Evolutionary conservation across 2,113 vertebrate species (phyloP).

Genomic region (Entelurus aequoreus): DNA sequence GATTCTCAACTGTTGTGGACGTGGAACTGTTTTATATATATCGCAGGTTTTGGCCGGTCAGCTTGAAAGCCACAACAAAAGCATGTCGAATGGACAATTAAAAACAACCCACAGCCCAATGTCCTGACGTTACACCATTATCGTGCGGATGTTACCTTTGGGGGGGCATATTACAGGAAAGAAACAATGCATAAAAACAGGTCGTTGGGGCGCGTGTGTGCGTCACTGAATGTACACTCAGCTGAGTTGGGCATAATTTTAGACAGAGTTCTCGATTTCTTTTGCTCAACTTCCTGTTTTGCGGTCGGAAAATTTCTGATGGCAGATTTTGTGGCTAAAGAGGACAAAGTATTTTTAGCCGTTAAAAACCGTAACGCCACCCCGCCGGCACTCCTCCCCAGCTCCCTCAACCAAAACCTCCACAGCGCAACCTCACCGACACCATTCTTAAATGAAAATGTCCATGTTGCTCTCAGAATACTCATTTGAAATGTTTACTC

Average conservation of each 20-base stretch:
- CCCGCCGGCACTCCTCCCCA: constrained; percentile 1
- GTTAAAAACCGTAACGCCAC: neutral
- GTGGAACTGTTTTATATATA: no score
- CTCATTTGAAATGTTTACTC: no score
- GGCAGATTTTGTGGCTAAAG: constrained; percentile 72
- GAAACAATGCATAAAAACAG: neutral
- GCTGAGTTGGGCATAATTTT: constrained; percentile 59
- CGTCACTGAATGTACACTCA: constrained; percentile 9
- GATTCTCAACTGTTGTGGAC: no score
- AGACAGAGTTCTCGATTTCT: constrained; percentile 73
- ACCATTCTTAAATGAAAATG: no score
- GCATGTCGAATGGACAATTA: no score
- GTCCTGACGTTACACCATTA: no score
- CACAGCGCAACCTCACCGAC: neutral
- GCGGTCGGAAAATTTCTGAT: constrained; percentile 78
- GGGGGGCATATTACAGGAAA: neutral
- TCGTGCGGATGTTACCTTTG: no score
- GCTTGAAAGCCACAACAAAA: no score
- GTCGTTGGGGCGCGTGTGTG: neutral
- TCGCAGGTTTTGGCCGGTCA: no score
- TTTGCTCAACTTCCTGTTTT: constrained; percentile 72
- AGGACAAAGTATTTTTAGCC: constrained; percentile 71
- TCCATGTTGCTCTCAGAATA: neutral
- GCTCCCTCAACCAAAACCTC: constrained; percentile 11
- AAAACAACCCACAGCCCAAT: no score